Conservation (phyloP, 1,140 invertebrate genomes). For the Brachystomella parvula region DNA sequence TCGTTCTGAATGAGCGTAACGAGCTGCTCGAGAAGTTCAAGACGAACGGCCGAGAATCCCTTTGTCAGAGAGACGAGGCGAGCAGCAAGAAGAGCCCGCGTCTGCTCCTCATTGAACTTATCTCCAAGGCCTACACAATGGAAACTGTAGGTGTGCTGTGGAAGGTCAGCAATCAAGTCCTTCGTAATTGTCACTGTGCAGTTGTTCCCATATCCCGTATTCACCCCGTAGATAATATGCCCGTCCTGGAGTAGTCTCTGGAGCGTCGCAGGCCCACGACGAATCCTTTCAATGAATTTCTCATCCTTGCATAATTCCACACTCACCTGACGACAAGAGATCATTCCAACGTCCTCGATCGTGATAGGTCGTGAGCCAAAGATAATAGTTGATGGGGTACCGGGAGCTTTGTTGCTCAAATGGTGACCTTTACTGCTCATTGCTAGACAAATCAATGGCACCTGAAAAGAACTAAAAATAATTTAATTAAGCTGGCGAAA, state of each 20-base stretch:
- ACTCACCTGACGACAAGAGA: background rate
- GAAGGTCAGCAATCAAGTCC: constrained; percentile 2
- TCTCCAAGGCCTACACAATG: background rate
- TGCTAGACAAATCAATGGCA: too few species aligned
- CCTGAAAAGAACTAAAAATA: too few species aligned
- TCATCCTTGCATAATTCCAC: background rate
- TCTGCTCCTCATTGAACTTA: constrained; percentile 7
- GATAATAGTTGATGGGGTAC: background rate
- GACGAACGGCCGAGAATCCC: background rate
- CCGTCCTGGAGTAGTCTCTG: background rate
- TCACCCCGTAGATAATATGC: constrained; percentile 10
- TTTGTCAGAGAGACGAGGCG: background rate
- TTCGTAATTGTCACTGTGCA: constrained; percentile 1
- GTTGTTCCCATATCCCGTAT: constrained; percentile 6
- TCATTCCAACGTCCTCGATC: background rate
- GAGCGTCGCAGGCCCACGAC: background rate
- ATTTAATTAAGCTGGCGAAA: too few species aligned
- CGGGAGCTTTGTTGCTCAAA: too few species aligned
- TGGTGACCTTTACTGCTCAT: too few species aligned
- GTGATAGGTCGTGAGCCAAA: background rate
- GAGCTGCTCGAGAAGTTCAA: background rate
- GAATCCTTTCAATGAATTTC: background rate
- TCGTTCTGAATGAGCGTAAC: constrained; percentile 4
- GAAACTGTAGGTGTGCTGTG: background rate
- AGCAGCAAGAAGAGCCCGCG: constrained; percentile 1